Evolutionary conservation across 2,797 vertebrate genomes (phyloP), one percentile per base, ranked within the genome.

Genomic region (Bucorvus abyssinicus): DNA sequence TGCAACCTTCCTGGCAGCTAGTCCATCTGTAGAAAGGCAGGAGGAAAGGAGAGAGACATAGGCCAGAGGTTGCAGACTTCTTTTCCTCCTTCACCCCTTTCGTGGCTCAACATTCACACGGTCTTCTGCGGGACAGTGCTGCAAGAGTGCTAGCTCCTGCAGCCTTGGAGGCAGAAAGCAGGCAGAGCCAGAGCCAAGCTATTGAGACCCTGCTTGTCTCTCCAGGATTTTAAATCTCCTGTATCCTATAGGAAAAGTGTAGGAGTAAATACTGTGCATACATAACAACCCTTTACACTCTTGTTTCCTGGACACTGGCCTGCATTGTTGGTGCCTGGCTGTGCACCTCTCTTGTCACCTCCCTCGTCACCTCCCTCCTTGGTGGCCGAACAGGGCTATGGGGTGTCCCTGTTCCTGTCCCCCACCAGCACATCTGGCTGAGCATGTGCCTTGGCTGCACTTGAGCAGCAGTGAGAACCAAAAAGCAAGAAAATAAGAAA

Each of bases 1-100:
- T 1, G 1, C 45, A 80, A 34, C 32, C 26, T 3, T 0, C 17
- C 21, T 1, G 2, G 30, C 47, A 26, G 44, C 27, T 1, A 0
- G 2, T 34, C 22, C 19, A 2, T 7, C 34, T 45, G 26, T 6
- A 10, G 29, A 80, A 61, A 70, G 4, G 16, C 38, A 44, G 47
- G 67, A 71, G 14, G 15, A 50, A 85, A 84, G 34, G 20, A 50
- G 12, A 34, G 16, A 44, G 18, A n/a, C 10, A 22, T 3, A n/a
- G 10, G 12, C 6, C 18, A n/a, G 34, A 81, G 3, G 29, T 0
- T 65, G 21, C 21, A 53, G 34, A 12, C 13, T 67, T 27, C 30
- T 68, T 67, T 57, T 60, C 22, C 12, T 53, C 32, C 45, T 47
- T 89, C 10, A 36, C 14, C 3, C 10, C 20, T 34, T 68, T 34